Evolutionary conservation across 2,113 vertebrate genomes (phyloP), one percentile per base, ranked within the genome.

Genomic region (Pterocles orientalis): DNA sequence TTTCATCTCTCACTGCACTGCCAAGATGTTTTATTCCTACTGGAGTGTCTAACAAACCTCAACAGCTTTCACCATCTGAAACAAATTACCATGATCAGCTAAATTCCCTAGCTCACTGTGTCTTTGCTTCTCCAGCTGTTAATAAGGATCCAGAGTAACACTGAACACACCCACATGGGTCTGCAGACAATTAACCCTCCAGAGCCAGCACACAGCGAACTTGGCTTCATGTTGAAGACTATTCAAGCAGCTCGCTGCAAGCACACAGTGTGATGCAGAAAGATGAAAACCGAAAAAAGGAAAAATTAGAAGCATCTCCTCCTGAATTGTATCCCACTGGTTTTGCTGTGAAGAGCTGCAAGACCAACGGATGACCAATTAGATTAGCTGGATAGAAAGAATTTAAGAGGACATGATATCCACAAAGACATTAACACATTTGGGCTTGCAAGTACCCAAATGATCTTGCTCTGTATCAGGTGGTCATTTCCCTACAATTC

Each of bases 51-150:
- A 86, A 82, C 54, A 93, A 94, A 82, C 33, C 54, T 66, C 58
- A 87, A 47, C 58, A 91, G 82, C 62, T 82, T 94, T 88, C 79
- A 82, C 10, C 60, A 85, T 34, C 54, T 82, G 53, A 80, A 95
- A 86, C 19, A 84, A 95, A 77, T 82, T 21, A 54, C 71, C 9
- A 8, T 3, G n/a, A 82, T 39, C 6, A 7, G 28, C 41, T 76
- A 24, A 79, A 88, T 54, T 88, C 51, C 69, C 50, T 9, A 28
- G 15, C 5, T 83, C 28, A 12, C 14, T 60, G 25, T 47, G 8
- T 65, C 18, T 14, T 36, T 75, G 14, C 57, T 92, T 66, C 66
- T 54, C 41, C 51, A 29, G 0, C 20, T 58, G 29, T 24, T 84
- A n/a, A 78, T 18, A 33, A 68, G 56, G 26, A 69, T 41, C 54